Evolutionary conservation across 2,797 vertebrate species (phyloP).

Genomic region (Rhyacichthys aspro): DNA sequence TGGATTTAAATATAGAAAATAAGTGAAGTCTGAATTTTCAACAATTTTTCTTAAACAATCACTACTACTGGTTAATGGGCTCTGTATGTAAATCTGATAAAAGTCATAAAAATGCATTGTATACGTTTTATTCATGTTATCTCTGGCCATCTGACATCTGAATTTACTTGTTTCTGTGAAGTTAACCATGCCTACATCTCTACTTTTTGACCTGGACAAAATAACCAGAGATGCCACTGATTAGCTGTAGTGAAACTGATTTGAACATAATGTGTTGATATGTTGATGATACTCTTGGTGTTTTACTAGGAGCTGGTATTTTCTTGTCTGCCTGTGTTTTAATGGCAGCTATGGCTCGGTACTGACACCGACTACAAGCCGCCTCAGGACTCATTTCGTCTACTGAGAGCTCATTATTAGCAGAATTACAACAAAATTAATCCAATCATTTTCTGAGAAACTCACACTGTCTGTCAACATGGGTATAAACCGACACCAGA

Average conservation of each 20-base stretch:
- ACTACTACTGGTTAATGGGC: no score
- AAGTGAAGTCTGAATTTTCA: no score
- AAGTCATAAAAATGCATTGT: no score
- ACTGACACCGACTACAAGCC: conserved; percentile 14
- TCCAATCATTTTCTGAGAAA: background rate
- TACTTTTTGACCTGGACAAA: background rate
- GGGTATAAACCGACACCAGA: background rate
- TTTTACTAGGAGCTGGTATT: conserved; percentile 21
- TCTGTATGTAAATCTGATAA: no score
- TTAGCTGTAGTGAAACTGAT: conserved; percentile 1
- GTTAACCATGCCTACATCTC: background rate
- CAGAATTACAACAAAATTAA: conserved; percentile 20
- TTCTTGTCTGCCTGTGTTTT: conserved; percentile 29
- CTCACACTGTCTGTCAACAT: background rate
- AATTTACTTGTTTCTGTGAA: no score
- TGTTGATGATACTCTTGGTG: conserved; percentile 17
- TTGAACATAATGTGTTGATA: background rate
- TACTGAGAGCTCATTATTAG: conserved; percentile 25
- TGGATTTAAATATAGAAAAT: no score
- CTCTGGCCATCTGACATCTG: no score
- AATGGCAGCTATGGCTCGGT: conserved; percentile 1
- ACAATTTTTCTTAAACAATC: no score
- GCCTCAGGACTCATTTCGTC: conserved; percentile 14
- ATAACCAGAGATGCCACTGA: no score
- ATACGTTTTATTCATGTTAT: no score